Percentiles rank a stretch among this genome's conserved stretches.
These are phyloP conservation scores for Pitangus sulphuratus DNA, from an alignment of 2,797 vertebrate species.

Conservation along the genomic window DNA sequence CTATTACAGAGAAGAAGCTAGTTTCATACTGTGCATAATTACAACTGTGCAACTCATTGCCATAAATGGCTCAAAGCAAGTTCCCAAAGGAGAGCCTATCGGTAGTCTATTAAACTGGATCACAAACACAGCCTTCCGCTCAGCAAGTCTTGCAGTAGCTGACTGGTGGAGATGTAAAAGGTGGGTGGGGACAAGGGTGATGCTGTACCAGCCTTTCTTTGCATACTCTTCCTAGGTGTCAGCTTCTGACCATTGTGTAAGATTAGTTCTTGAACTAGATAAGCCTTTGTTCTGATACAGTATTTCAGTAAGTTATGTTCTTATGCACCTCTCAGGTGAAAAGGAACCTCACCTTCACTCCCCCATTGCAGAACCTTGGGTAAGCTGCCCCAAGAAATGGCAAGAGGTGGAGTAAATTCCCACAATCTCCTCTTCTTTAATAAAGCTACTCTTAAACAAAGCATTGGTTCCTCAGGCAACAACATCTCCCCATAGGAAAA, in stretches of 20 bases:
- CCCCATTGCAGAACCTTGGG: fast-evolving
- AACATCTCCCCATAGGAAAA: not conserved
- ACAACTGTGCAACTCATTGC: not conserved
- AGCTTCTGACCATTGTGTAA: not conserved
- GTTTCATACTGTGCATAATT: not conserved
- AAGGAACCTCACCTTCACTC: not conserved
- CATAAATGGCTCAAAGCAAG: conserved; percentile 31
- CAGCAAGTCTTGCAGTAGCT: not conserved
- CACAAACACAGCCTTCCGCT: not conserved
- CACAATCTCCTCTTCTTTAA: not conserved
- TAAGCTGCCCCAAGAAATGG: not conserved
- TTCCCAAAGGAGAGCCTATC: fast-evolving
- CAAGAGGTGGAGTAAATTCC: not conserved
- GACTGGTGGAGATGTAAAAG: not conserved
- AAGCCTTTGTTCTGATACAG: not conserved
- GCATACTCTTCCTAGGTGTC: not conserved
- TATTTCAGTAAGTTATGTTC: not conserved
- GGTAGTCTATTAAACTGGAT: not conserved
- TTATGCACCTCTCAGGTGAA: not conserved
- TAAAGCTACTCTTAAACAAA: not conserved
- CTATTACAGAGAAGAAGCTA: not conserved
- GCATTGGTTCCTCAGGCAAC: not conserved
- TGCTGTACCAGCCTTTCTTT: not conserved
- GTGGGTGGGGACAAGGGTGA: not conserved
- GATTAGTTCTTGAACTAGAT: not conserved